phyloP scores from a whole-genome alignment of 2,113 vertebrate genomes.

The Tachycineta bicolor region DNA sequence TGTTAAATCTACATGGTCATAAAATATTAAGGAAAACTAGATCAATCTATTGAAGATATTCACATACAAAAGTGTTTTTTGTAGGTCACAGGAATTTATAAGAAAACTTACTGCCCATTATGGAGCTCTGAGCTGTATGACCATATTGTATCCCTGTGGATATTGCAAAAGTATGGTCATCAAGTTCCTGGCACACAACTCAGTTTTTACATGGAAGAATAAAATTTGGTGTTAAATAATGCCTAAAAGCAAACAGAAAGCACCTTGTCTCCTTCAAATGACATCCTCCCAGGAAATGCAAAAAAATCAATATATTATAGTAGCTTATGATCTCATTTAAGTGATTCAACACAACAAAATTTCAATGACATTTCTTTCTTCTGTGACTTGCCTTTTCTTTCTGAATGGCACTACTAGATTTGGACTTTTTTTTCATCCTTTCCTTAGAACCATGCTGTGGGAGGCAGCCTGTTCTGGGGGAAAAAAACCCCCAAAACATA shows the following conservation, averaged over 20 bases:
- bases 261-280: constrained; percentile 40
- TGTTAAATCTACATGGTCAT: constrained; percentile 23
- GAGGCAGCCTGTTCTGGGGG: not conserved
- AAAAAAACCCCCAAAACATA: not conserved
- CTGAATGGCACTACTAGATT: not conserved
- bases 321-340: constrained; percentile 49
- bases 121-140: not conserved
- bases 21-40: constrained; percentile 36
- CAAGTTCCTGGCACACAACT: not conserved
- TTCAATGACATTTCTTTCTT: constrained; percentile 16
- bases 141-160: not conserved
- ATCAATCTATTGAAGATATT: constrained; percentile 19
- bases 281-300: constrained; percentile 18
- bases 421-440: not conserved
- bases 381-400: not conserved
- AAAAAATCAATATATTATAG: constrained; percentile 26
- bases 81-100: constrained; percentile 39
- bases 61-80: not conserved
- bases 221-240: constrained; percentile 48
- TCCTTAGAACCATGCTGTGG: not conserved
- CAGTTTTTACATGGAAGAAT: not conserved
- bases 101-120: not conserved
- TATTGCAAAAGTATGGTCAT: not conserved
- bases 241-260: constrained; percentile 30
- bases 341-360: constrained; percentile 41